Evolutionary conservation across 2,113 vertebrate genomes (phyloP), one percentile per base, ranked within the genome.

Genomic region (Montifringilla adamsi): DNA sequence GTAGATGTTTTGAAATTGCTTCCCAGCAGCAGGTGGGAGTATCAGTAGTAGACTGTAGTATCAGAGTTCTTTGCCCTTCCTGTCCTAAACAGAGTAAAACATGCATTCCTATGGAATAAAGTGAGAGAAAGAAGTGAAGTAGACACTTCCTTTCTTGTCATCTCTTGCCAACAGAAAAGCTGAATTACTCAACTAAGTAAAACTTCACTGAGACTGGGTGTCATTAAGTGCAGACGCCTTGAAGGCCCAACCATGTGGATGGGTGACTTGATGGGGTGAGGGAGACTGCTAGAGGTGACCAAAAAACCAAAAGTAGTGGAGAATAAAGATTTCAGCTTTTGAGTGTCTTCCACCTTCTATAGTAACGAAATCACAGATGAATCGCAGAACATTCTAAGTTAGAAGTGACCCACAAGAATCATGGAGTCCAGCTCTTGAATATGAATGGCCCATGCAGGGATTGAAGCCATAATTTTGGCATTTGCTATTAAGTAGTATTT

Each of bases 351-450:
- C 26, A 73, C 7, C 9, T 70, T 58, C 55, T 69, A 2, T 9
- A 37, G 10, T 62, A 74, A n/a, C 17, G 60, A 46, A 59, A 52
- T 31, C 72, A 58, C 52, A 43, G 37, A 17, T 35, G 26, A 31
- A 24, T 33, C 1, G 0, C 33, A 69, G 33, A 77, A 28, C 33
- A 46, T 69, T 69, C 46, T 20, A 18, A 28, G 18, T 60, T 46
- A 44, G 12, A 62, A 53, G 27, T 0, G 0, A 33, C 18, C 18
- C 33, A 53, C 15, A 53, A 69, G 23, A 22, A 20, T 39, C 10
- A 6, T 33, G 5, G 8, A 39, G 18, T 69, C 23, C 55, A 46
- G 4, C 27, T 37, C 39, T 60, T 76, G 11, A 26, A 22, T 43
- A 20, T 27, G 18, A 52, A 52, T 86, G 27, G 37, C 14, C 18